Evolutionary conservation across 2,797 vertebrate species (phyloP).

Genomic region (Xyrichtys novacula): DNA sequence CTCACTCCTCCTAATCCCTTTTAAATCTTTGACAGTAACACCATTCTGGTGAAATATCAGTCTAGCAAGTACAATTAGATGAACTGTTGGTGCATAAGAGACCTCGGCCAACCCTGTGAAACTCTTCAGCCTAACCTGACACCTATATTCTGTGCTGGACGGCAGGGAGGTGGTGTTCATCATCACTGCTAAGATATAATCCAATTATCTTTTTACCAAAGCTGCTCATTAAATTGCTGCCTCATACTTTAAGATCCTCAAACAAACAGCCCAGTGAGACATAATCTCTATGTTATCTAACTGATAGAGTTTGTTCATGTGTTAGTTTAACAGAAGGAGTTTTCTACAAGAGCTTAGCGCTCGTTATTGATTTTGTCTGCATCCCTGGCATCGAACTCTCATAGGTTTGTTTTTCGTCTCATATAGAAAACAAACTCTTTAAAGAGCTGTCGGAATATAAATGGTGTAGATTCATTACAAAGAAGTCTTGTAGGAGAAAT

Average conservation of each 20-base stretch:
- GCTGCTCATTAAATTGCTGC: neutral
- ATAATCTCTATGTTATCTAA: neutral
- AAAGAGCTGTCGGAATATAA: neutral
- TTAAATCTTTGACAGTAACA: conserved; percentile 23
- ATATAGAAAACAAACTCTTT: conserved; percentile 1
- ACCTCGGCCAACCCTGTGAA: conserved; percentile 3
- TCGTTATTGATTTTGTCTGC: conserved; percentile 5
- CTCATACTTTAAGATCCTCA: conserved; percentile 4
- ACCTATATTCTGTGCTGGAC: neutral
- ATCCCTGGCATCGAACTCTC: conserved; percentile 6
- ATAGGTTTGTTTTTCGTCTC: neutral
- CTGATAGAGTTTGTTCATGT: neutral
- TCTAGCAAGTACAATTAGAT: neutral
- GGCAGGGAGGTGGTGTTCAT: neutral
- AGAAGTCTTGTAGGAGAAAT: neutral
- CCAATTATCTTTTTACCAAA: neutral
- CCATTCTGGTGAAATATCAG: conserved; percentile 8
- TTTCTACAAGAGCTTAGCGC: neutral
- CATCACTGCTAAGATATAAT: conserved; percentile 2
- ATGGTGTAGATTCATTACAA: neutral
- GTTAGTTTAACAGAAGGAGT: conserved; percentile 3
- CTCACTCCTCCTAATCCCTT: conserved; percentile 25
- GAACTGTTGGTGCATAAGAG: conserved; percentile 2
- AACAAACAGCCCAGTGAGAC: conserved; percentile 1
- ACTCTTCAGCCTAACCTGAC: neutral